Base-by-base conservation (phyloP, 2,113 vertebrate genomes). In the Ochotona curzoniae region DNA sequence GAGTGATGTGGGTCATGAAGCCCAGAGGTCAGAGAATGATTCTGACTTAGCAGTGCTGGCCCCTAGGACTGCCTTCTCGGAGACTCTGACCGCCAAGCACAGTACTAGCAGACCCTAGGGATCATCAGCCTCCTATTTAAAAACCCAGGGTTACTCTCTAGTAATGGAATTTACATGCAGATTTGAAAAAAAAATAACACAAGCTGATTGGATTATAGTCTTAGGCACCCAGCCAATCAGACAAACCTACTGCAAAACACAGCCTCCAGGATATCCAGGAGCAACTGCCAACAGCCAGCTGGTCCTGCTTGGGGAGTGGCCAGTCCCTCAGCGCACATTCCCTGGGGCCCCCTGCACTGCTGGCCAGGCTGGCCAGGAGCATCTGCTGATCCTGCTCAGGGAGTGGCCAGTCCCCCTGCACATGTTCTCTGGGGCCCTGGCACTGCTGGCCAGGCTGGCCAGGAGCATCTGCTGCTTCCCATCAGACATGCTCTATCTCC, bases 181-280 rank as follows among this genome's bases (percentile, higher is more conserved):
- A 91, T 51, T n/a, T 57, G 15, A 14, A 57, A 57, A 14, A 57
- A 57, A 5, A 57, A 57, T 57, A 57, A 20, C 18, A 57, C 54
- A 81, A 74, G 74, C 0, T 61, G 21, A 76, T 76, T 80, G 89
- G 61, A 44, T 7, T 32, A 23, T 61, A 85, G 28, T 28, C n/a
- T 90, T 47, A 81, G 64, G 92, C 93, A 87, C n/a, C 30, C 35
- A 87, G 85, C 28, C 23, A 85, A 51, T 64, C 83, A 88, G 83
- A 88, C 25, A 49, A 81, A 80, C 23, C 64, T 87, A 81, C 30
- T 75, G 30, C 61, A 90, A 93, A 93, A 81, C 38, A 47, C 3
- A 9, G 3, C 66, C 23, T 76, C 14, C 0, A 3, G 86, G 83
- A n/a, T 12, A 84, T 78, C 61, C 60, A 74, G 23, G 89, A 92